These are phyloP conservation scores for Drosophila bunnanda DNA, from an alignment of 2,888 invertebrate genomes.

Conservation along the genomic window DNA sequence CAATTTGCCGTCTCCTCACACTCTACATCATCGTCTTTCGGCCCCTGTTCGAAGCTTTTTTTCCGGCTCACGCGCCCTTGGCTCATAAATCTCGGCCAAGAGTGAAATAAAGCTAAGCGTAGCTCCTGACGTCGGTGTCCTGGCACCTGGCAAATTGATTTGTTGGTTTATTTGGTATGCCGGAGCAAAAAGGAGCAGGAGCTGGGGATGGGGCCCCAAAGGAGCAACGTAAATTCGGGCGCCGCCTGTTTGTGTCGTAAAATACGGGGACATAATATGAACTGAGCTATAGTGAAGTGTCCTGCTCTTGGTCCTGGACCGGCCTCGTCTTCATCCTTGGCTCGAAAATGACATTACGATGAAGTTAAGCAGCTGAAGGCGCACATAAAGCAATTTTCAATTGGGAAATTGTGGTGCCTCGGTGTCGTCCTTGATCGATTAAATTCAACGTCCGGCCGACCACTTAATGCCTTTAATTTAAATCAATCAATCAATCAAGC, in stretches of 20 bases:
- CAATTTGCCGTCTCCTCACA: constrained; percentile 62
- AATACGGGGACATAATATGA: constrained; percentile 67
- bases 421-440: constrained; percentile 61
- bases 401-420: constrained; percentile 53
- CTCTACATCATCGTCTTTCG: constrained; percentile 20
- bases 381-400: constrained; percentile 77
- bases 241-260: constrained; percentile 78
- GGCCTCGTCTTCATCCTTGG: constrained; percentile 5
- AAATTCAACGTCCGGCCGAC: constrained; percentile 67
- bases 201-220: constrained; percentile 16
- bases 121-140: constrained; percentile 44
- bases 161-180: constrained; percentile 75
- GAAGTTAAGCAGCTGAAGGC: constrained; percentile 64
- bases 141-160: constrained; percentile 79
- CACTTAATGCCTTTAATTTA: constrained; percentile 78
- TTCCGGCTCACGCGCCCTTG: constrained; percentile 76
- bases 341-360: constrained; percentile 76
- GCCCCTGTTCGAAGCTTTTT: constrained; percentile 49
- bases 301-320: constrained; percentile 36
- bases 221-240: constrained; percentile 57
- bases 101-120: constrained; percentile 80
- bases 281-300: constrained; percentile 62
- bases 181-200: constrained; percentile 27
- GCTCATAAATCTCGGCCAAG: constrained; percentile 78
- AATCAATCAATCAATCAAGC: constrained; percentile 77